These are phyloP conservation scores for Synchiropus splendidus DNA, from an alignment of 2,113 vertebrate genomes.

Conservation along the genomic window DNA sequence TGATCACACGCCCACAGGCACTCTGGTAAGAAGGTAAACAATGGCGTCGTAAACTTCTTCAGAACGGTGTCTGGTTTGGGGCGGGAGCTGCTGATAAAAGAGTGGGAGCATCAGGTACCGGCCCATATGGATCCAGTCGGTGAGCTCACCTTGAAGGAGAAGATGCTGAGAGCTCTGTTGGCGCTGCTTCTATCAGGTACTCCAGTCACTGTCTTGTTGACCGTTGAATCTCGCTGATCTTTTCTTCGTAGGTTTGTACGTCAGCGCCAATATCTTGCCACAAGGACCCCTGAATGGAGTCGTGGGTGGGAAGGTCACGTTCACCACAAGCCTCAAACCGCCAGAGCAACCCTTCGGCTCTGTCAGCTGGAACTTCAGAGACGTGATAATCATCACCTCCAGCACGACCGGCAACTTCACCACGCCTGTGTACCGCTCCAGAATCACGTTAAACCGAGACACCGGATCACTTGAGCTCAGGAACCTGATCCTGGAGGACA, in stretches of 20 bases:
- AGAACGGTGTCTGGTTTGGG: slow-evolving; percentile 9
- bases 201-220: neutral
- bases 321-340: slow-evolving; percentile 33
- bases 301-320: slow-evolving; percentile 25
- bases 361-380: slow-evolving; percentile 49
- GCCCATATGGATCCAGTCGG: too few relatives aligned
- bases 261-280: slow-evolving; percentile 27
- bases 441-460: slow-evolving; percentile 37
- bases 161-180: neutral
- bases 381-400: slow-evolving; percentile 26
- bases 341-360: slow-evolving; percentile 9
- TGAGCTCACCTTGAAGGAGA: slow-evolving; percentile 45
- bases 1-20: neutral
- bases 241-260: slow-evolving; percentile 14
- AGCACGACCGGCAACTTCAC: slow-evolving; percentile 2
- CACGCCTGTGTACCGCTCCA: neutral
- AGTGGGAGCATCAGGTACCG: neutral
- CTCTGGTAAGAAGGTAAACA: slow-evolving; percentile 21
- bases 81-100: slow-evolving; percentile 3
- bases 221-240: neutral
- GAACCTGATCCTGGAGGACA: slow-evolving; percentile 36
- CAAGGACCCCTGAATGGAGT: slow-evolving; percentile 33
- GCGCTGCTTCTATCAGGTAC: neutral
- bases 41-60: slow-evolving; percentile 13
- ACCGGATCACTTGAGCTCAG: slow-evolving; percentile 54